Evolutionary conservation across 2,888 invertebrate genomes (phyloP), one percentile per base, ranked within the genome.

Genomic region (Lypha dubia): DNA sequence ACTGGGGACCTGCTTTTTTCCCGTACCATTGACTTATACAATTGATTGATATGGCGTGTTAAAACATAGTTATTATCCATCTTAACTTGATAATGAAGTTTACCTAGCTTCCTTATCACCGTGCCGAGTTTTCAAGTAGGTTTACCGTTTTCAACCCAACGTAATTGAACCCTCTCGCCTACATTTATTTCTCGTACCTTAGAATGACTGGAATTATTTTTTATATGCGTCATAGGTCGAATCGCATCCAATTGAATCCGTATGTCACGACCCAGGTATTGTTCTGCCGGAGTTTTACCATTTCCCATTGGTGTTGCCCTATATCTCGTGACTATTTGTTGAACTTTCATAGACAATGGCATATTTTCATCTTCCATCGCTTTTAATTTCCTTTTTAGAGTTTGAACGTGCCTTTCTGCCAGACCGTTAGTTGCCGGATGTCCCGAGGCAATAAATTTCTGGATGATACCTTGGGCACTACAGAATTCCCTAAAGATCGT

Each of bases 291-390:
- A 17, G 28, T 74, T 62, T 81, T 67, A 0, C 68, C 68, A 28
- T 62, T 67, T 5, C 28, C 20, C 24, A 83, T 15, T 44, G 82
- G 82, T 1, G 82, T 85, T 13, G 79, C 79, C 17, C 79, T 41
- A 56, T 79, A 83, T 22, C 80, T 44, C 7, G 32, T 32, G 35
- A 65, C 35, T 56, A 41, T 65, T 77, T 70, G 58, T 44, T 53
- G 70, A 0, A 77, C 24, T 63, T 73, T 84, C 8, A 46, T 60
- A 24, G 71, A n/a, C 2, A 80, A n/a, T 17, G 85, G 94, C 93
- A 94, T 94, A 88, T 67, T 46, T 44, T 71, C 71, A 38, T 75
- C 53, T 44, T 53, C 44, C 79, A 80, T 80, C 5, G 80, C 44
- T 63, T 71, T 76, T 46, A 80, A 38, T 56, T 76, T 71, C 8